Evolutionary conservation across 2,888 invertebrate genomes (phyloP).

Genomic region (Coelogynopora nodosa): DNA sequence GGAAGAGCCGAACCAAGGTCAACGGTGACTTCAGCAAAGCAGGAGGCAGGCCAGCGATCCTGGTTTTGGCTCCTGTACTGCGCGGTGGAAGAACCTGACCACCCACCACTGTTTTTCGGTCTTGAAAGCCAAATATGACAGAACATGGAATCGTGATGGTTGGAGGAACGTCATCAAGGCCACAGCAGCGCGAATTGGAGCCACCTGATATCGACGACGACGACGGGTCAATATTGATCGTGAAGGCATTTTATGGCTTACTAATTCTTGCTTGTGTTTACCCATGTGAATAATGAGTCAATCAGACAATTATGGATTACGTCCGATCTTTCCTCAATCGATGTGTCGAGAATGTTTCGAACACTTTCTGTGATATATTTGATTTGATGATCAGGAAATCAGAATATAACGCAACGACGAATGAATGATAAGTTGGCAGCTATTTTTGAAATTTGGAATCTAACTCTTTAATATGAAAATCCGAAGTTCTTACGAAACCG

Average conservation of each 20-base stretch:
- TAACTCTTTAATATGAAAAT: not conserved
- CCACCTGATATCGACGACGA: no score
- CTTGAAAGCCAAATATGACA: no score
- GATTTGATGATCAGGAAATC: not conserved
- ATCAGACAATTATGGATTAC: slow-evolving; percentile 4
- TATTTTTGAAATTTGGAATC: not conserved
- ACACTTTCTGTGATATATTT: slow-evolving; percentile 14
- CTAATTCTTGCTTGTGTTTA: slow-evolving; percentile 25
- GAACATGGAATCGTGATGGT: no score
- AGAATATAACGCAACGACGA: not conserved
- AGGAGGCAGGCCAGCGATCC: no score
- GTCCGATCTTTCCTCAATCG: slow-evolving; percentile 18
- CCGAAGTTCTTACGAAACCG: not conserved
- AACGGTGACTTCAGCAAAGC: no score
- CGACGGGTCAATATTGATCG: slow-evolving; percentile 8
- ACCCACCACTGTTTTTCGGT: no score
- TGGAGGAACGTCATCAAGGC: no score
- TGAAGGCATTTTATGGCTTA: not conserved
- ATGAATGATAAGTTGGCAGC: not conserved
- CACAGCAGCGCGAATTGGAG: no score
- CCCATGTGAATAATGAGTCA: not conserved
- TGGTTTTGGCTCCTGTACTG: no score
- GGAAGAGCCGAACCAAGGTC: no score
- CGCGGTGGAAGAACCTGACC: no score
- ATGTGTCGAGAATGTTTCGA: slow-evolving; percentile 12